phyloP scores from a whole-genome alignment of 2,113 vertebrate species.

The Athene noctua region DNA sequence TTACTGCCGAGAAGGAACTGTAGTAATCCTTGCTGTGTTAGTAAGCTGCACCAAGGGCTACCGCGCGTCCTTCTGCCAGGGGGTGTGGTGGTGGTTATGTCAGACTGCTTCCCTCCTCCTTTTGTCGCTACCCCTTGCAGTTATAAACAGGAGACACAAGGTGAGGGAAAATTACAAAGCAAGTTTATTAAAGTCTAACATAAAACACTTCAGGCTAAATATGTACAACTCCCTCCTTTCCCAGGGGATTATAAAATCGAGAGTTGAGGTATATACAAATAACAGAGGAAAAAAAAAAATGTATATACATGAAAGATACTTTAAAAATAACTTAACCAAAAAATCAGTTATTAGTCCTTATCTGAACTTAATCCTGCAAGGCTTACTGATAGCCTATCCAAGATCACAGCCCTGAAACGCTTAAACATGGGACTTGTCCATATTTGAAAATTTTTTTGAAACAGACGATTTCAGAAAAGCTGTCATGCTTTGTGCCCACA shows the following conservation, averaged over 20 bases:
- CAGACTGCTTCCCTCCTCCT: neutral
- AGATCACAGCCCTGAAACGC: conserved; percentile 13
- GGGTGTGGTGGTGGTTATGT: neutral
- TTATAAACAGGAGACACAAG: conserved; percentile 13
- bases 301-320: conserved; percentile 54
- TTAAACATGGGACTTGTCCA: neutral
- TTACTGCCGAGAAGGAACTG: neutral
- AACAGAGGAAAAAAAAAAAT: conserved; percentile 31
- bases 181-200: conserved; percentile 72
- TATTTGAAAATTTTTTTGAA: neutral
- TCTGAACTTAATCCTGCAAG: conserved; percentile 31
- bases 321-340: conserved; percentile 61
- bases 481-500: neutral
- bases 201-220: conserved; percentile 62
- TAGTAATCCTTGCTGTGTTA: neutral
- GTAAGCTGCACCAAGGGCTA: neutral
- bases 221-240: conserved; percentile 57
- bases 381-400: neutral
- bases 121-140: neutral
- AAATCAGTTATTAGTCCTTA: conserved; percentile 5
- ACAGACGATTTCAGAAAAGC: neutral
- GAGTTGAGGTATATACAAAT: conserved; percentile 55
- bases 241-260: conserved; percentile 52
- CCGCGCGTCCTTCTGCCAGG: rapidly evolving
- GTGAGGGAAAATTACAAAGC: conserved; percentile 66